Percentiles rank a stretch among this genome's conserved stretches.
Conservation (phyloP, 2,113 vertebrate species). For the Nematolebias whitei region DNA sequence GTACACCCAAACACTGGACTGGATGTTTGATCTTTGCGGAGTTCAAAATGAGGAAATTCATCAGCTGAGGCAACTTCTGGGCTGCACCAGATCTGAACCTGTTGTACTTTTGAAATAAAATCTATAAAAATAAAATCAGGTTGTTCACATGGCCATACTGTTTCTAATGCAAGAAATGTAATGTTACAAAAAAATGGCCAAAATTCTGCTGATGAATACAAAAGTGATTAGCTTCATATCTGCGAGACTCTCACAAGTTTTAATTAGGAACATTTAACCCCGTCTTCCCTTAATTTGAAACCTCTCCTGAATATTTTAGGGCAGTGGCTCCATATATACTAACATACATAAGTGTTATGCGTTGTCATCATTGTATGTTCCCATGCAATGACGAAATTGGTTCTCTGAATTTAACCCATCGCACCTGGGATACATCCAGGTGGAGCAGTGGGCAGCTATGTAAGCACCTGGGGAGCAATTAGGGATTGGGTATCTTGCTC, state of each 20-base stretch:
- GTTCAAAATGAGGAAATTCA: constrained; percentile 27
- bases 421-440: too few relatives aligned
- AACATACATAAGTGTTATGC: too few relatives aligned
- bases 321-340: too few relatives aligned
- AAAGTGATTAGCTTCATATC: background rate
- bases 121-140: background rate
- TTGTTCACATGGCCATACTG: background rate
- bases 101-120: constrained; percentile 11
- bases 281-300: too few relatives aligned
- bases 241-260: background rate
- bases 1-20: constrained; percentile 34
- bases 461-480: too few relatives aligned
- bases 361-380: too few relatives aligned
- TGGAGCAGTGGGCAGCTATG: too few relatives aligned
- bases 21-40: constrained; percentile 37
- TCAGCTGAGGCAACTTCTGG: constrained; percentile 38
- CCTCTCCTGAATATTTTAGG: too few relatives aligned
- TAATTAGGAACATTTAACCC: background rate
- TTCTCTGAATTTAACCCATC: too few relatives aligned
- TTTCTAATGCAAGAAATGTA: background rate
- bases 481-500: too few relatives aligned
- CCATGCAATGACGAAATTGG: too few relatives aligned
- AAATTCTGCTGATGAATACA: background rate
- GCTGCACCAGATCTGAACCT: background rate
- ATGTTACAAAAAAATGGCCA: background rate